These are phyloP conservation scores for Sciurus carolinensis DNA, from an alignment of 2,797 vertebrate genomes.

Conservation along the genomic window DNA sequence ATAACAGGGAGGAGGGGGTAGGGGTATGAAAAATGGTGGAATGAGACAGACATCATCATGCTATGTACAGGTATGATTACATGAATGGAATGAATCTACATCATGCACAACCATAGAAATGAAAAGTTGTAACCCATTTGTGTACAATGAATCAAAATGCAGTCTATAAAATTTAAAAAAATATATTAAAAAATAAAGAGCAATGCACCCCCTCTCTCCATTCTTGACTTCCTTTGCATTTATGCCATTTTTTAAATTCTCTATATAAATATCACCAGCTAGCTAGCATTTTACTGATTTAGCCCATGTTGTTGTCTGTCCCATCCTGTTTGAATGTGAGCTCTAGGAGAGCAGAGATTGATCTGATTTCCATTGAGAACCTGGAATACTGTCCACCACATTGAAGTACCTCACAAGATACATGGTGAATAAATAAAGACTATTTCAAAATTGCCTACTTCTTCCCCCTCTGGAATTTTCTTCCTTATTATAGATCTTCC, in stretches of 20 bases:
- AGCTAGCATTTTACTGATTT: background rate
- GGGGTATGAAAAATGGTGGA: too few species aligned
- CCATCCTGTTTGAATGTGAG: background rate
- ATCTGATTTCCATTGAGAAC: background rate
- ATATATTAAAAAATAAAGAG: background rate
- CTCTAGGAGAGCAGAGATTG: background rate
- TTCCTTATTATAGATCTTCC: background rate
- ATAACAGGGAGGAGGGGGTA: too few species aligned
- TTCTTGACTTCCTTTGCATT: background rate
- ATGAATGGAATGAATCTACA: too few species aligned
- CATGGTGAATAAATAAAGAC: background rate
- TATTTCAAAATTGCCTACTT: background rate
- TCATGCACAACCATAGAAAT: too few species aligned
- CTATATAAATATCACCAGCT: background rate
- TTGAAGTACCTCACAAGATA: fast-evolving
- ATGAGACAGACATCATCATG: too few species aligned
- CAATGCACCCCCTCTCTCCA: background rate
- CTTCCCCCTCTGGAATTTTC: background rate
- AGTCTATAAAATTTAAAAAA: too few species aligned
- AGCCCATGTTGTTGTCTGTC: too few species aligned
- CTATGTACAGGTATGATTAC: too few species aligned
- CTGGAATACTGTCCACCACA: fast-evolving
- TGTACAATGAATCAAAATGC: too few species aligned
- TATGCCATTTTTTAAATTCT: background rate
- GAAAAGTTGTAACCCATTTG: too few species aligned